Percentiles rank a stretch among this genome's conserved stretches.
Evolutionary conservation across 1,140 invertebrate species (phyloP).

Genomic region (Bombus impatiens): DNA sequence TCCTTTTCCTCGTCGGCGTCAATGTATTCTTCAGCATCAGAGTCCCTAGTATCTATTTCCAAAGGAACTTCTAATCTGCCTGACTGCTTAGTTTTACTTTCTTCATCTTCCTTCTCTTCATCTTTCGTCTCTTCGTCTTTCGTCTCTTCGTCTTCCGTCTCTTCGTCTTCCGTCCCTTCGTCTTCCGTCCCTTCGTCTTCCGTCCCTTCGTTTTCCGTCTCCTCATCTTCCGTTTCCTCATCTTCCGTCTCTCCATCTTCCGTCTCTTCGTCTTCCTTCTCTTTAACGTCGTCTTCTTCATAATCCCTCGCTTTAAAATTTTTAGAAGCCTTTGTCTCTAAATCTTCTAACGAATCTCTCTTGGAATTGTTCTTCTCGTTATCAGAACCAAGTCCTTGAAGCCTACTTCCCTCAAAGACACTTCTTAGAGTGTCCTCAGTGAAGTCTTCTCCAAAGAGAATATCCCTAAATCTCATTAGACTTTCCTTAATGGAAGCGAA

Average conservation of each 20-base stretch:
- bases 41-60: background rate
- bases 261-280: background rate
- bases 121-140: too few relatives aligned
- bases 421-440: conserved; percentile 12
- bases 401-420: conserved; percentile 2
- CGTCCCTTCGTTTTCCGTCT: too few relatives aligned
- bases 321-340: conserved; percentile 45
- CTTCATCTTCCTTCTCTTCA: background rate
- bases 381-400: background rate
- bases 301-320: conserved; percentile 34
- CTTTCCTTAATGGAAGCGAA: conserved; percentile 42
- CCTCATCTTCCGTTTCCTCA: too few relatives aligned
- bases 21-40: conserved; percentile 18
- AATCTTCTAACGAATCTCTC: conserved; percentile 38
- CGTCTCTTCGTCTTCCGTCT: fast-evolving
- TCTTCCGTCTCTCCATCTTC: too few relatives aligned
- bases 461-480: conserved; percentile 52
- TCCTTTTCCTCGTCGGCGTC: background rate
- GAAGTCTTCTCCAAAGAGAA: conserved; percentile 38
- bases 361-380: background rate
- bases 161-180: too few relatives aligned
- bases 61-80: background rate
- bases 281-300: conserved; percentile 4
- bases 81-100: background rate
- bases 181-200: too few relatives aligned